These are phyloP conservation scores for Cairina moschata DNA, from an alignment of 2,113 vertebrate genomes.

Conservation along the genomic window DNA sequence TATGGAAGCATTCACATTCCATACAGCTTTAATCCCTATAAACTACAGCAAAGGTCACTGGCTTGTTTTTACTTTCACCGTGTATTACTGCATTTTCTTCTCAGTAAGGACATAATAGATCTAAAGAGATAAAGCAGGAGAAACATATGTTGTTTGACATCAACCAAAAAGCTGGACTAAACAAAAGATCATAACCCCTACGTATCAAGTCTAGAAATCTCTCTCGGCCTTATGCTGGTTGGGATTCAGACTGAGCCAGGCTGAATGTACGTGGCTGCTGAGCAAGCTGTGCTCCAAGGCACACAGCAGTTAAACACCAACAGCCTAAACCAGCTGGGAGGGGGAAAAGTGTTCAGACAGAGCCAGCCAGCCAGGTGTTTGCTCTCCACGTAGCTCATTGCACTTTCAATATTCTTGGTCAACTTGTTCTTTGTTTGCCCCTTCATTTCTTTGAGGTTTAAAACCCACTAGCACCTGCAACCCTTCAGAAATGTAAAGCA, in stretches of 20 bases:
- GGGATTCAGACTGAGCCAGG: background rate
- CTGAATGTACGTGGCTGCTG: fast-evolving
- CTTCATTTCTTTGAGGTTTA: background rate
- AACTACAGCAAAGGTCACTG: background rate
- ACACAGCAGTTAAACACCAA: background rate
- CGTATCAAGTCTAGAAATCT: background rate
- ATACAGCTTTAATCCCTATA: background rate
- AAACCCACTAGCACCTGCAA: background rate
- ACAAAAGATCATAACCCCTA: background rate
- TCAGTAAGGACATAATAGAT: background rate
- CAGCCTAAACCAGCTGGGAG: background rate
- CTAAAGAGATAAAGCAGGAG: background rate
- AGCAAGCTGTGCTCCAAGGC: background rate
- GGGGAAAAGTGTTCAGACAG: fast-evolving
- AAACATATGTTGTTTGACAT: background rate
- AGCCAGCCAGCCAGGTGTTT: fast-evolving
- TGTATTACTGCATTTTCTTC: background rate
- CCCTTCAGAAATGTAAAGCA: background rate
- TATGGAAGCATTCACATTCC: background rate
- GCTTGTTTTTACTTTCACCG: background rate
- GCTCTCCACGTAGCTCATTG: fast-evolving
- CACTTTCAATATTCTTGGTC: background rate
- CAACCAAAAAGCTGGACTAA: fast-evolving
- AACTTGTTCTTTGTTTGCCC: background rate
- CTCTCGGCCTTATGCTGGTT: background rate